A percentile compares a stretch with the other conserved stretches of the same genome.
Conservation (phyloP, 2,113 vertebrate species). For the Caloenas nicobarica region DNA sequence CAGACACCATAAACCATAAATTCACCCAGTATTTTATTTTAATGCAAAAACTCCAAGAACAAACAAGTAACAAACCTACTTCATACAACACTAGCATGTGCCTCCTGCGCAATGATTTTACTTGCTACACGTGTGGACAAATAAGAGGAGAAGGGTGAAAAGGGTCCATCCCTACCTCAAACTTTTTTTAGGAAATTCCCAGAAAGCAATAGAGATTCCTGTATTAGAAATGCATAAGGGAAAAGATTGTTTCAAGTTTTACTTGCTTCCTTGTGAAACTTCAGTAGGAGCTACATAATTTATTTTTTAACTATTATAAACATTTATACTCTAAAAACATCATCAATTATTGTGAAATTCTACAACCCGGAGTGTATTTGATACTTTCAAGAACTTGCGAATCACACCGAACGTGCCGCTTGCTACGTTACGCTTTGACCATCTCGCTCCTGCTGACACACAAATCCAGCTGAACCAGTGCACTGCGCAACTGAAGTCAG, state of each 20-base stretch:
- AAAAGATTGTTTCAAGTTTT: constrained; percentile 10
- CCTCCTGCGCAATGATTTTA: constrained; percentile 4
- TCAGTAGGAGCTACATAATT: background rate
- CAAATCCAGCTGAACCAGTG: background rate
- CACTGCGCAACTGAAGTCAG: background rate
- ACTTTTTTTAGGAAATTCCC: background rate
- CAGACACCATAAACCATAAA: constrained; percentile 3
- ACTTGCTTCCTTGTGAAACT: background rate
- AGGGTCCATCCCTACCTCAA: background rate
- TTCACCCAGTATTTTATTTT: constrained; percentile 27
- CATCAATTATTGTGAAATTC: background rate
- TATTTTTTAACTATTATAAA: background rate
- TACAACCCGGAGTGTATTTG: background rate
- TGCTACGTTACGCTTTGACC: background rate
- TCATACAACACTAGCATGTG: background rate
- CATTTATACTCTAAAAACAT: background rate
- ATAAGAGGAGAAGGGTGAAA: background rate
- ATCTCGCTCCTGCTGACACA: background rate
- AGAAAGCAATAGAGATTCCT: background rate
- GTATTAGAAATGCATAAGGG: background rate
- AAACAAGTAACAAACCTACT: constrained; percentile 25
- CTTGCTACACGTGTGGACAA: background rate
- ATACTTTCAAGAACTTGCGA: background rate
- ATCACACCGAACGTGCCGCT: background rate
- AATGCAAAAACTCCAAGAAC: constrained; percentile 36